Base-by-base conservation (phyloP, 2,797 vertebrate species). In the Knipowitschia caucasica region DNA sequence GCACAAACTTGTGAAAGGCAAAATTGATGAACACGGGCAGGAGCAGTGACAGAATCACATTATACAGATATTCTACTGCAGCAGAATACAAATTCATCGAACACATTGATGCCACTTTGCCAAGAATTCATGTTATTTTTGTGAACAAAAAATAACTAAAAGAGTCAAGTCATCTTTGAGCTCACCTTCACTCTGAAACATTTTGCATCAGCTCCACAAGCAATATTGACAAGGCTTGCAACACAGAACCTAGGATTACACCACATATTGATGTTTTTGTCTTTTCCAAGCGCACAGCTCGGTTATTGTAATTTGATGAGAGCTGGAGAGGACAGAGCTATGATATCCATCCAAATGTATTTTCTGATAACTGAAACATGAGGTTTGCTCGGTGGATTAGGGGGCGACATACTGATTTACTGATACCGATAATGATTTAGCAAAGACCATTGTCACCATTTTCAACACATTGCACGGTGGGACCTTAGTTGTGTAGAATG, bases 181-280 rank as follows among this genome's bases (percentile, higher is more conserved):
- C 71, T 79, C 70, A 75, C 74, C 67, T 83, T 67, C 73, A 64
- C 67, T 75, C 67, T 60, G 67, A 72, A 66, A 82, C 70, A 81
- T 81, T 82, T 78, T 77, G 55, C 57, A 83, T 77, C 70, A 82
- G 71, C 81, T 68, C 76, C 33, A 71, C 53, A 86, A 85, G 79
- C 67, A 68, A 45, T 82, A 83, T 85, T 84, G 82, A 86, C 86
- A 86, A 54, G 58, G 25, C 45, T 64, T 66, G 75, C 57, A 80
- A 74, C 68, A 63, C 45, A 71, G 56, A 71, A 69, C 58, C 56
- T 87, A 75, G 65, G 73, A 80, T 88, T 87, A 78, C 85, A 81
- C 77, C 72, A 54, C 74, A 73, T 85, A 84, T 85, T 82, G 85
- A 86, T 80, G 73, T 76, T 85, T 81, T 82, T 62, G 73, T 82